Evolutionary conservation across 2,888 invertebrate genomes (phyloP), one percentile per base, ranked within the genome.

Genomic region (Drosophila incognita): DNA sequence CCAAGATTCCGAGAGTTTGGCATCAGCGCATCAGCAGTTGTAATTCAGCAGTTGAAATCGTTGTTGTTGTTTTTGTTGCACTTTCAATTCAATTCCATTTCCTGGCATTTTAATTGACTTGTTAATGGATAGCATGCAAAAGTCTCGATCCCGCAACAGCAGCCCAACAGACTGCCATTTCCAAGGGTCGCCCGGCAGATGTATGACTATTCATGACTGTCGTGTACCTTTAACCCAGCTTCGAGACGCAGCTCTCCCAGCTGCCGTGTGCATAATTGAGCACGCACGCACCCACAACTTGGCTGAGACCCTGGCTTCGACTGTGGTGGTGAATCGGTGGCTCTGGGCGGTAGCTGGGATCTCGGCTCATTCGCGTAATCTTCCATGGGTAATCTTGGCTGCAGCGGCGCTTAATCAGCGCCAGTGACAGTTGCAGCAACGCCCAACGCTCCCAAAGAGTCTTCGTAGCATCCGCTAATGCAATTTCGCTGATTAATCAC

Each of bases 401-500:
- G 21, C 74, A 64, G 71, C 69, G 78, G 72, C 77, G 87, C 82
- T 87, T 87, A 88, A 88, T 88, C 88, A 88, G 88, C 89, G 73
- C 65, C 81, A 85, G 80, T 90, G 90, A 88, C 90, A 88, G 89
- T 85, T 77, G 85, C 80, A 64, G 80, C 74, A 77, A 85, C 90
- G 89, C 90, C 90, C 90, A 74, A 66, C 40, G 62, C 62, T 53
- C 64, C 48, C 54, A 61, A 59, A 54, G 71, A 69, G 57, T 21
- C 10, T 42, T 46, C n/a, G 48, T 35, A 38, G 73, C 49, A 69
- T 62, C 65, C 68, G 89, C 86, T 90, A 86, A 89, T 89, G 87
- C 90, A 90, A 87, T 89, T 90, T 87, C 87, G 65, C 79, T 90
- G 87, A 87, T 87, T 87, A 87, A 87, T 90, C 90, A 82, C 89